phyloP scores from a whole-genome alignment of 2,113 vertebrate species.

The Anguilla rostrata region DNA sequence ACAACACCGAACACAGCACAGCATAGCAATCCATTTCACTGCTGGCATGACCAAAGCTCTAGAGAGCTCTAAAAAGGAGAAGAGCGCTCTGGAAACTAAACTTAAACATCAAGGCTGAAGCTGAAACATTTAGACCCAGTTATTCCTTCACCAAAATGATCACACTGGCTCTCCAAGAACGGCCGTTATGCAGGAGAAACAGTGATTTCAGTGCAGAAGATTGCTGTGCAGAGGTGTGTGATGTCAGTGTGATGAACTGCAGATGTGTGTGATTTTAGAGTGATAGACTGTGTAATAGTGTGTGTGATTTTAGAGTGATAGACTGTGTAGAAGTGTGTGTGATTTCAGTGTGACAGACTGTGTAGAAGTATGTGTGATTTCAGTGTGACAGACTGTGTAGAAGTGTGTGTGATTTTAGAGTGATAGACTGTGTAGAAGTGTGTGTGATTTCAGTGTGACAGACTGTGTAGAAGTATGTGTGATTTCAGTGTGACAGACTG shows the following conservation, averaged over 20 bases:
- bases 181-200: too few species aligned
- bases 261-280: neutral
- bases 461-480: neutral
- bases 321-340: neutral
- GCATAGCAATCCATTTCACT: neutral
- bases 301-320: neutral
- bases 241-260: neutral
- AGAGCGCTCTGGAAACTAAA: neutral
- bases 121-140: neutral
- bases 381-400: constrained; percentile 49
- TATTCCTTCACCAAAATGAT: neutral
- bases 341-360: neutral
- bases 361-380: neutral
- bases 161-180: neutral
- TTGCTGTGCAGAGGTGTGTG: too few species aligned
- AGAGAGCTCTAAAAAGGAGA: neutral
- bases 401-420: constrained; percentile 52
- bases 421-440: constrained; percentile 51
- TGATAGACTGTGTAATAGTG: neutral
- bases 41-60: constrained; percentile 12
- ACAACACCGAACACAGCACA: neutral
- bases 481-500: too few species aligned
- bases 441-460: neutral
- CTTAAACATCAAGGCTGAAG: neutral
- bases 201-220: too few species aligned